Base-by-base conservation (phyloP, 2,113 vertebrate genomes). In the Gila orcuttii region DNA sequence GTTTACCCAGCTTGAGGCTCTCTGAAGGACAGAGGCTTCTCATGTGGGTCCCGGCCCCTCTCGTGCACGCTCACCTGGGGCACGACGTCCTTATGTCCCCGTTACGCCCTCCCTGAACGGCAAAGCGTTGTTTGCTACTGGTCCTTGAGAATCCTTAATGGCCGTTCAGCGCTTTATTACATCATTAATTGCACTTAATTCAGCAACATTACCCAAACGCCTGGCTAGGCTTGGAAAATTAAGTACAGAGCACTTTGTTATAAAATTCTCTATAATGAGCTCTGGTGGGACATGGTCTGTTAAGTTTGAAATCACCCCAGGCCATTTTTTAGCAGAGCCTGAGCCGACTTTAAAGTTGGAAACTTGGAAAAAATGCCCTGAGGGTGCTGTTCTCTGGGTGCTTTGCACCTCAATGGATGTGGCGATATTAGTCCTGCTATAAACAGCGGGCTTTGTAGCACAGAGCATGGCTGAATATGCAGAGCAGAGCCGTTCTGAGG, bases 261-360 rank as follows among this genome's bases (percentile, higher is more conserved):
- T 96, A 96, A 96, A 96, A 97, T 95, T 95, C 93, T 92, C 92
- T 94, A 90, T 98, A 97, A 98, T 97, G 96, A 97, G 95, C 94
- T 96, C 96, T 96, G 94, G 95, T 95, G 96, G 96, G 96, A 97
- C 93, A 96, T 94, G 96, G 93, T 96, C 95, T 96, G 95, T 95
- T 95, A 96, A 96, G 93, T 96, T 94, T 94, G 93, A 96, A 96
- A 97, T 96, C 93, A 96, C 97, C 96, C 94, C 92, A 87, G 96
- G 96, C 95, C 94, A 94, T 96, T 95, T 96, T 89, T 93, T 90
- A 92, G 95, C 94, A 94, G 94, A 94, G 94, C 93, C 94, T 94
- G 92, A 93, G 90, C 85, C 87, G 94, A 93, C 93, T 92, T 95
- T 93, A 93, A 96, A 96, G 93, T 96, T 95, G 93, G 88, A 91